phyloP scores from a whole-genome alignment of 2,888 invertebrate species.

The Melanotus villosus region DNA sequence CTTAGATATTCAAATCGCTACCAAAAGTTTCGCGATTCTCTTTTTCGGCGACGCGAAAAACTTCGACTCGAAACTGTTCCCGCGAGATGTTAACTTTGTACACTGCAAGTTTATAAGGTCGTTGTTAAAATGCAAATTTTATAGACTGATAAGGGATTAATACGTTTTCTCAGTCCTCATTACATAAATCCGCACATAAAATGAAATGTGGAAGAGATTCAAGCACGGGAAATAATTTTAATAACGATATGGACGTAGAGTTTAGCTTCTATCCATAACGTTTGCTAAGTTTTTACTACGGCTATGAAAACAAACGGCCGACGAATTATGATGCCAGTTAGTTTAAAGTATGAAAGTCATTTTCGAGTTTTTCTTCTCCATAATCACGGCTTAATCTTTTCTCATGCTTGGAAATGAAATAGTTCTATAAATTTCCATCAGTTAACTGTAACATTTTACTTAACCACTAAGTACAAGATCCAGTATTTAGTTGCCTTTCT shows the following conservation, averaged over 20 bases:
- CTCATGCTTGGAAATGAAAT: no score
- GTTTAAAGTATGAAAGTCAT: no score
- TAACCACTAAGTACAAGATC: no score
- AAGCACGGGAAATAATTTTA: slow-evolving; percentile 17
- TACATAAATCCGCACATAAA: slow-evolving; percentile 32
- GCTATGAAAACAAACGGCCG: slow-evolving; percentile 14
- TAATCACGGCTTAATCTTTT: no score
- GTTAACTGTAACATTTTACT: no score
- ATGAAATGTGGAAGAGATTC: slow-evolving; percentile 25
- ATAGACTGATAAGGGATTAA: slow-evolving; percentile 44
- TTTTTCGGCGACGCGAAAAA: slow-evolving; percentile 46
- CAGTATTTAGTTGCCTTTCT: no score
- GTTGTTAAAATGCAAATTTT: slow-evolving; percentile 45
- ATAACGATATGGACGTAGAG: slow-evolving; percentile 13
- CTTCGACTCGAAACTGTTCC: slow-evolving; percentile 41
- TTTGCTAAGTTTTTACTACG: slow-evolving; percentile 15
- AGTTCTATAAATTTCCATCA: no score
- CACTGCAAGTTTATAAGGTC: slow-evolving; percentile 44
- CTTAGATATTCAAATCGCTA: slow-evolving; percentile 53
- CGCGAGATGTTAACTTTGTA: slow-evolving; percentile 45
- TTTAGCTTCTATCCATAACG: slow-evolving; percentile 5
- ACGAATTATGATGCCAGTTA: no score
- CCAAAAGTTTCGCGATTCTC: slow-evolving; percentile 49
- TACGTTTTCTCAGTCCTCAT: slow-evolving; percentile 30
- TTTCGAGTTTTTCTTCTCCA: no score